These are phyloP conservation scores for Apogon hyalosoma DNA, from an alignment of 2,797 vertebrate genomes.

Conservation along the genomic window DNA sequence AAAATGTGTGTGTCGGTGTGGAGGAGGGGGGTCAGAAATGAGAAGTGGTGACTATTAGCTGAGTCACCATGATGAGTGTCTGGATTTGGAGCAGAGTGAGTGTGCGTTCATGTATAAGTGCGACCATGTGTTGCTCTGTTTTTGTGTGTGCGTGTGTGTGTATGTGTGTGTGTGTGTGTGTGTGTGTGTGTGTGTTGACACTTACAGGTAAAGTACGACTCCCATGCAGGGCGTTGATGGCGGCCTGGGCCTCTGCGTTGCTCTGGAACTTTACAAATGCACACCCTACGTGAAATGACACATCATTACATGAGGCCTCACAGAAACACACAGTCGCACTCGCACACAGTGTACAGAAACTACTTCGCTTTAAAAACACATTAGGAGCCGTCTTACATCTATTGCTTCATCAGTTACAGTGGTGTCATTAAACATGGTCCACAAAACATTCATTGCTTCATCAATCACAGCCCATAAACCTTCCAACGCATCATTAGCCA, in stretches of 20 bases:
- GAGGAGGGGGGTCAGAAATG: constrained; percentile 55
- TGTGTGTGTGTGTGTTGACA: constrained; percentile 12
- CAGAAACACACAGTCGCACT: constrained; percentile 39
- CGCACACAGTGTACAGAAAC: constrained; percentile 44
- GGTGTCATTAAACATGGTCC: constrained; percentile 79
- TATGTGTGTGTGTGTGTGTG: constrained; percentile 10
- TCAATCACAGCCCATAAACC: constrained; percentile 80
- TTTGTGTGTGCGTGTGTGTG: constrained; percentile 13
- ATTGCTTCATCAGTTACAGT: constrained; percentile 74
- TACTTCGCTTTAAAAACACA: constrained; percentile 77
- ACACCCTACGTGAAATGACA: constrained; percentile 82
- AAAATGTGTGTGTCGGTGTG: constrained; percentile 34
- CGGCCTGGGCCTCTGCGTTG: constrained; percentile 85
- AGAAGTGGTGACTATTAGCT: constrained; percentile 69
- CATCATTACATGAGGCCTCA: constrained; percentile 52
- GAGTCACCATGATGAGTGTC: constrained; percentile 65
- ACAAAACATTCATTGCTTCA: constrained; percentile 79
- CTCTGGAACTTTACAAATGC: constrained; percentile 96
- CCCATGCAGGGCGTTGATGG: constrained; percentile 84
- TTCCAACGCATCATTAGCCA: constrained; percentile 76
- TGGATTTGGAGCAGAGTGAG: constrained; percentile 57
- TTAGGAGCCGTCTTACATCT: constrained; percentile 71
- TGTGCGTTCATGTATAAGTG: constrained; percentile 28
- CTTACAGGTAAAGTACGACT: constrained; percentile 85
- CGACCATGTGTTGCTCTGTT: constrained; percentile 7